Evolutionary conservation across 2,113 vertebrate genomes (phyloP).

Genomic region (Sceloporus undulatus): DNA sequence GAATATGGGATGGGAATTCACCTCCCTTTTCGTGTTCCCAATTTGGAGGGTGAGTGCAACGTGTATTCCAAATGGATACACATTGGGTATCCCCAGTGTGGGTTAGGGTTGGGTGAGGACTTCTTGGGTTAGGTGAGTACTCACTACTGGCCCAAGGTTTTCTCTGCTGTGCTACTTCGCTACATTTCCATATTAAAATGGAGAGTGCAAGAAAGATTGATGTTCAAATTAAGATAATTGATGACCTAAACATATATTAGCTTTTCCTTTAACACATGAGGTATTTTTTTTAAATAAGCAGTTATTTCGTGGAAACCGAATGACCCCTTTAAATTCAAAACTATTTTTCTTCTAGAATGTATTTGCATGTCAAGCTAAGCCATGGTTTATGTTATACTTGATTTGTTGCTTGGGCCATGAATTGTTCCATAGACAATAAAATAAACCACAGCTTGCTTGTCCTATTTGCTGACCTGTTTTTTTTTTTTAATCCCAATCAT

Average conservation of each 20-base stretch:
- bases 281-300: constrained; percentile 12
- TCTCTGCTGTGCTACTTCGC: constrained; percentile 5
- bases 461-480: not conserved
- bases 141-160: not conserved
- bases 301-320: constrained; percentile 26
- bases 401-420: not conserved
- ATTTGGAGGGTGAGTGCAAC: not conserved
- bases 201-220: constrained; percentile 22
- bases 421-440: not conserved
- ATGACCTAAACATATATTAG: not conserved
- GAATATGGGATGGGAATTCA: not conserved
- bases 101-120: not conserved
- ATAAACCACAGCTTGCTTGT: not conserved
- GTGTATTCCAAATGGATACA: too few relatives aligned
- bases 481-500: not conserved
- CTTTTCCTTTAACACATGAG: constrained; percentile 12
- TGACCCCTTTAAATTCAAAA: constrained; percentile 47
- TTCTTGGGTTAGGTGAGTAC: not conserved
- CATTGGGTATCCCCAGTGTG: not conserved
- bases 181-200: not conserved
- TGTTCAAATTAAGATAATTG: constrained; percentile 15
- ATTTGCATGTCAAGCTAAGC: constrained; percentile 18
- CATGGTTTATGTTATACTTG: not conserved
- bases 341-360: not conserved
- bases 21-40: not conserved